Base-by-base conservation (phyloP, 2,113 vertebrate species). In the Lagenorhynchus albirostris region DNA sequence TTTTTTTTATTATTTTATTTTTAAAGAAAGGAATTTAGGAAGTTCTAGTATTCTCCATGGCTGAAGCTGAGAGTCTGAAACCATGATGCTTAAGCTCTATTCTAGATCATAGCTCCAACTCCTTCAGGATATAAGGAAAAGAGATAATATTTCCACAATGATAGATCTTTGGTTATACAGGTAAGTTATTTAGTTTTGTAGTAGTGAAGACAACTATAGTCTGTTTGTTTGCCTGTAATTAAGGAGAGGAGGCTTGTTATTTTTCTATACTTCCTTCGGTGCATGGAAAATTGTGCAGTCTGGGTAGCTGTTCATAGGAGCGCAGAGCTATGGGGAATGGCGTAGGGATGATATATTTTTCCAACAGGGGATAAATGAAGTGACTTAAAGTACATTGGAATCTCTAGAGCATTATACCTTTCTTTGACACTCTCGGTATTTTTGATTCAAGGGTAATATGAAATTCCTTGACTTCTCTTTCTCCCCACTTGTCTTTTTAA, bases 81-180 rank as follows among this genome's bases (percentile, higher is more conserved):
- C 29, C 96, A 86, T 95, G 97, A 96, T 81, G 92, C 58, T 87
- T 97, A 97, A 97, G 83, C 94, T 97, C 83, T 97, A 74, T 97
- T 98, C 91, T 97, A 97, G 96, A 98, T 93, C 96, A 87, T 96
- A 97, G 97, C 85, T 93, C 70, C 96, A 90, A 36, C 91, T 97
- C 77, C 98, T 97, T 97, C 95, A 97, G 96, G 81, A 98, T 96
- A 96, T 94, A 95, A 97, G 76, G 89, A 97, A 95, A 97, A 97
- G 97, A 97, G 79, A 95, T 95, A 87, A 47, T 94, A 77, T 97
- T 97, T 95, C 96, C 96, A 97, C 97, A 98, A 97, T 98, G 97
- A 91, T 98, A 98, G 96, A 96, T 96, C 97, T 98, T 96, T 97
- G 97, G 95, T 97, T 97, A 36, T 95, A 82, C 97, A 98, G 97